Conservation (phyloP, 2,797 vertebrate species). For the Coluber constrictor region DNA sequence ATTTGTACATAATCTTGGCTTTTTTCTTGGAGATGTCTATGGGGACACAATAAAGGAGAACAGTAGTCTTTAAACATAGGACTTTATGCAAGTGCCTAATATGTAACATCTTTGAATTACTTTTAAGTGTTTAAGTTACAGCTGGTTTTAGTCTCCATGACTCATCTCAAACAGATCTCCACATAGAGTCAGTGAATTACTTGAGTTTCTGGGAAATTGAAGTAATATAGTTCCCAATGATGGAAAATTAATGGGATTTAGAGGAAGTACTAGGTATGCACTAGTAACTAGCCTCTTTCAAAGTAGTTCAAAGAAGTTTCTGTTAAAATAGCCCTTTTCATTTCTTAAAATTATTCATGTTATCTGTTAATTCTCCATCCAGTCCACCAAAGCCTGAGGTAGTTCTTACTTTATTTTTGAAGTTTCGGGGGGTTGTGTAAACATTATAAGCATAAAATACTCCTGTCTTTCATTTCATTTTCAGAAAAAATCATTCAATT, state of each 20-base stretch:
- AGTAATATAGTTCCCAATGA: accelerated
- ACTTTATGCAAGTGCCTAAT: background rate
- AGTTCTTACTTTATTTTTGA: constrained; percentile 10
- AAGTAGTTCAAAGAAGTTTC: constrained; percentile 5
- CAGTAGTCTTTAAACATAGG: background rate
- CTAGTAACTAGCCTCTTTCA: constrained; percentile 13
- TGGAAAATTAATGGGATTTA: background rate
- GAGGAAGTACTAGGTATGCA: background rate
- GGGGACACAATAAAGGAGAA: background rate
- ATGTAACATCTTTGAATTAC: background rate
- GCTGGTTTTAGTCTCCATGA: background rate
- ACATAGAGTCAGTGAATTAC: background rate
- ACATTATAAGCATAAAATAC: constrained; percentile 6
- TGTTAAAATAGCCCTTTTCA: background rate
- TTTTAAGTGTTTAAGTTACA: background rate
- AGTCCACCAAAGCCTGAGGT: background rate
- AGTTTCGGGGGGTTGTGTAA: background rate
- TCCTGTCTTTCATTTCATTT: background rate
- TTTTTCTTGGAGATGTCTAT: background rate
- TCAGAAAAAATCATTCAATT: background rate
- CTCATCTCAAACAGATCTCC: background rate
- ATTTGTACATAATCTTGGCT: background rate
- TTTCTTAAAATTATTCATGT: constrained; percentile 8
- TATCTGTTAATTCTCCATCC: background rate
- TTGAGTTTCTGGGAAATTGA: background rate